A percentile compares a stretch with the other conserved stretches of the same genome.
phyloP scores from a whole-genome alignment of 1,140 invertebrate species.

The Zaprionus africanus region DNA sequence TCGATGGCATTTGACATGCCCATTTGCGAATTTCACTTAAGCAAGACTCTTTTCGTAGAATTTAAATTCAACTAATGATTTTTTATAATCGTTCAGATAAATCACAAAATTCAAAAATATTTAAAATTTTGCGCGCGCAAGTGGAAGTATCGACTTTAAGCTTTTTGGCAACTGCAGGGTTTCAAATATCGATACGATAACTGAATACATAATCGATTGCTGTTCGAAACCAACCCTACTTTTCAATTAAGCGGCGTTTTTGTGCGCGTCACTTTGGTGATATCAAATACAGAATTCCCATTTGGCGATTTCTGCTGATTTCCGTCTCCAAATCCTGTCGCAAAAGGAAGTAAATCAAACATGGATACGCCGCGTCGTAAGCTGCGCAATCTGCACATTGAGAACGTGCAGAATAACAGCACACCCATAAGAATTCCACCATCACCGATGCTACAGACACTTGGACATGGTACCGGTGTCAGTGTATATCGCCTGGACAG shows the following conservation, averaged over 20 bases:
- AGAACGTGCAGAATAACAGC: conserved; percentile 67
- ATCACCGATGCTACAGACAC: conserved; percentile 75
- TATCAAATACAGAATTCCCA: conserved; percentile 16
- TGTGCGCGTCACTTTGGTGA: conserved; percentile 52
- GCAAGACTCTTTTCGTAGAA: too few species aligned
- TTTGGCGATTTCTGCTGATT: not conserved
- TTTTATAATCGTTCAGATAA: too few species aligned
- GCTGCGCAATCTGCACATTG: conserved; percentile 69
- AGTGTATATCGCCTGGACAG: conserved; percentile 90
- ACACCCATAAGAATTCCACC: conserved; percentile 77
- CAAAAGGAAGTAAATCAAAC: conserved; percentile 2
- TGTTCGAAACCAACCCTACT: conserved; percentile 23
- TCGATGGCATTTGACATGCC: too few species aligned
- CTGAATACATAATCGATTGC: conserved; percentile 18
- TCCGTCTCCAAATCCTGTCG: not conserved
- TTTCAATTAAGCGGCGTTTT: conserved; percentile 57
- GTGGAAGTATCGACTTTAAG: not conserved
- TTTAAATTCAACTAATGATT: too few species aligned
- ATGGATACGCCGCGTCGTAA: conserved; percentile 77
- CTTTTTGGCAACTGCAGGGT: not conserved
- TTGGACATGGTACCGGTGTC: conserved; percentile 87
- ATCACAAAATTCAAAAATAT: too few species aligned
- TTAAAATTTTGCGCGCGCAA: not conserved
- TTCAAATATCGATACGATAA: not conserved
- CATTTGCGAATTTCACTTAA: too few species aligned